Evolutionary conservation across 2,797 vertebrate species (phyloP).

Genomic region (Semaprochilodus insignis): DNA sequence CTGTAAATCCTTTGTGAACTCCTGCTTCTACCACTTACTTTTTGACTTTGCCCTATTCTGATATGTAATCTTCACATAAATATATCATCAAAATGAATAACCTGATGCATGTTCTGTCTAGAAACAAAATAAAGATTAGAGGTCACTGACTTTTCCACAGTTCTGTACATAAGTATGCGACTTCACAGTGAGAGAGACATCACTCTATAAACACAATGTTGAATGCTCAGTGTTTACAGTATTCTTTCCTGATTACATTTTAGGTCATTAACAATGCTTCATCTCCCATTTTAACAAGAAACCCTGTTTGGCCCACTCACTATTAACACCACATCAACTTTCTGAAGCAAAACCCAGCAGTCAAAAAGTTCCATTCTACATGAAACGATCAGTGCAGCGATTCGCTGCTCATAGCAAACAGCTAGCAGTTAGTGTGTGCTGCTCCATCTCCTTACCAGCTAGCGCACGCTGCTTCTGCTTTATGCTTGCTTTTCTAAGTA

Average conservation of each 20-base stretch:
- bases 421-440: conserved; percentile 28
- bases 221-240: neutral
- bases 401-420: conserved; percentile 16
- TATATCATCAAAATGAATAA: too few relatives aligned
- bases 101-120: too few relatives aligned
- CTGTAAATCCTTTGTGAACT: too few relatives aligned
- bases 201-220: neutral
- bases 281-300: neutral
- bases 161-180: too few relatives aligned
- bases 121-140: too few relatives aligned
- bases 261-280: neutral
- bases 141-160: too few relatives aligned
- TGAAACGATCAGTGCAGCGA: conserved; percentile 7
- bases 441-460: neutral
- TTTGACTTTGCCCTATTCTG: too few relatives aligned
- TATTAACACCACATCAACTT: too few relatives aligned
- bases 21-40: too few relatives aligned
- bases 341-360: neutral
- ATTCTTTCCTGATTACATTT: neutral
- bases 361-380: conserved; percentile 2
- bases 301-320: neutral
- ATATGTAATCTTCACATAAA: too few relatives aligned
- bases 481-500: conserved; percentile 74
- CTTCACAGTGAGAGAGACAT: too few relatives aligned
- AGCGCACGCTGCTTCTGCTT: neutral